Conservation (phyloP, 1,140 invertebrate species). For the Platyscapa corneri region DNA sequence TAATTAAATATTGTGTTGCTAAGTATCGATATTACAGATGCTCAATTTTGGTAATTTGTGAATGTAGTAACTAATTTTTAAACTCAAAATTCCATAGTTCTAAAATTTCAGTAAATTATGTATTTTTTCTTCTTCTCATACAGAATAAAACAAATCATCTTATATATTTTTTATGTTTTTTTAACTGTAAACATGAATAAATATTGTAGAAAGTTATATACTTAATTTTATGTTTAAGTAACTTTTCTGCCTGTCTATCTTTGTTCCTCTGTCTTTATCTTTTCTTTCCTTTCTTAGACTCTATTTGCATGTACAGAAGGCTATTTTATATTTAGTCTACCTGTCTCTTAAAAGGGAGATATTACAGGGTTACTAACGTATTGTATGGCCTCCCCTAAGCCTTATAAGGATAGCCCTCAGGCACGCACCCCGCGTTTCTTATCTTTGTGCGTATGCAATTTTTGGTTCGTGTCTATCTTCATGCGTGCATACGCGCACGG, state of each 20-base stretch:
- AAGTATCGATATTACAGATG: not conserved
- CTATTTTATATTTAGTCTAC: constrained; percentile 67
- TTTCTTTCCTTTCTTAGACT: constrained; percentile 30
- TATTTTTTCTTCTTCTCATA: too few species aligned
- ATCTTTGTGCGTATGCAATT: constrained; percentile 69
- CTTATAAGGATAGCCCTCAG: constrained; percentile 72
- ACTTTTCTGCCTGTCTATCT: not conserved
- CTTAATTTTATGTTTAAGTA: constrained; percentile 36
- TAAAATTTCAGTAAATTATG: constrained; percentile 20
- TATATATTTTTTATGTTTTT: too few species aligned
- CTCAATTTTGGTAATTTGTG: not conserved
- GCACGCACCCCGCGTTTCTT: constrained; percentile 67
- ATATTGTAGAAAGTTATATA: not conserved
- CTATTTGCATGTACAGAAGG: constrained; percentile 50
- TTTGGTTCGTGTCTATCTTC: constrained; percentile 66
- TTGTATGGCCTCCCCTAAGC: constrained; percentile 69
- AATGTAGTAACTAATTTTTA: not conserved
- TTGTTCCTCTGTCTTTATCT: constrained; percentile 29
- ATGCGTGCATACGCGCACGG: not conserved
- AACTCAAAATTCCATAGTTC: constrained; percentile 11
- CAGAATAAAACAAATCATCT: too few species aligned
- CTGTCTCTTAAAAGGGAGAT: constrained; percentile 59
- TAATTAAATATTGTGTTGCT: not conserved
- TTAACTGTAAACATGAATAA: too few species aligned
- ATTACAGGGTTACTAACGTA: constrained; percentile 70